These are phyloP conservation scores for Zaprionus obscuricornis DNA, from an alignment of 2,888 invertebrate species.

Conservation along the genomic window DNA sequence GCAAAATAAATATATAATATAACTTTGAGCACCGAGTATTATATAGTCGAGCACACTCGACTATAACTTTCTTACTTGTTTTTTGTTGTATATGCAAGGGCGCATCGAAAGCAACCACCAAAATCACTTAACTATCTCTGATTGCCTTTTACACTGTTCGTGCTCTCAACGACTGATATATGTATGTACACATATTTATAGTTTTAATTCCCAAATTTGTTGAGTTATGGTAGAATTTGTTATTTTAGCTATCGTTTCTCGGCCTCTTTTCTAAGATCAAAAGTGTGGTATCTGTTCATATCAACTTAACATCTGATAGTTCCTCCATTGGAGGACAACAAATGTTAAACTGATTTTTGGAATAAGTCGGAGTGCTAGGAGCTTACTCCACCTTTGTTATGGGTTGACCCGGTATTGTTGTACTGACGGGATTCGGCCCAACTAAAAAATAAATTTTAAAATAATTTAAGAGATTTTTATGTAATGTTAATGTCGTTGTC, in stretches of 20 bases:
- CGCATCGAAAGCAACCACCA: conserved; percentile 26
- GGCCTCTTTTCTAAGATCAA: conserved; percentile 86
- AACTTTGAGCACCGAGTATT: too few relatives aligned
- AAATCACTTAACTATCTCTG: not conserved
- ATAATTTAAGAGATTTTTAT: too few relatives aligned
- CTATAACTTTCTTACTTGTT: too few relatives aligned
- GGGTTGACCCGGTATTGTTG: conserved; percentile 88
- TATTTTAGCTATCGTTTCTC: conserved; percentile 74
- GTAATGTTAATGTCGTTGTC: too few relatives aligned
- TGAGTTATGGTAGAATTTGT: not conserved
- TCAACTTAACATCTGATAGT: conserved; percentile 89
- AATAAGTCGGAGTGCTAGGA: conserved; percentile 85
- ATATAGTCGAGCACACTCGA: too few relatives aligned
- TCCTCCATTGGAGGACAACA: conserved; percentile 84
- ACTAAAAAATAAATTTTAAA: conserved; percentile 5
- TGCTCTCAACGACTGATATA: too few relatives aligned
- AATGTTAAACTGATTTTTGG: conserved; percentile 86
- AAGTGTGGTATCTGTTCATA: conserved; percentile 88
- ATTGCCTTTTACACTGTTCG: too few relatives aligned
- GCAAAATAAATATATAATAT: too few relatives aligned
- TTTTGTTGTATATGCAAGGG: conserved; percentile 15
- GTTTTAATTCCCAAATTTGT: conserved; percentile 24
- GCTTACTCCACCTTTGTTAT: conserved; percentile 87
- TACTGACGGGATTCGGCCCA: conserved; percentile 81
- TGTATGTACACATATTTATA: conserved; percentile 15